Evolutionary conservation across 2,113 vertebrate species (phyloP).

Genomic region (Eretmochelys imbricata): DNA sequence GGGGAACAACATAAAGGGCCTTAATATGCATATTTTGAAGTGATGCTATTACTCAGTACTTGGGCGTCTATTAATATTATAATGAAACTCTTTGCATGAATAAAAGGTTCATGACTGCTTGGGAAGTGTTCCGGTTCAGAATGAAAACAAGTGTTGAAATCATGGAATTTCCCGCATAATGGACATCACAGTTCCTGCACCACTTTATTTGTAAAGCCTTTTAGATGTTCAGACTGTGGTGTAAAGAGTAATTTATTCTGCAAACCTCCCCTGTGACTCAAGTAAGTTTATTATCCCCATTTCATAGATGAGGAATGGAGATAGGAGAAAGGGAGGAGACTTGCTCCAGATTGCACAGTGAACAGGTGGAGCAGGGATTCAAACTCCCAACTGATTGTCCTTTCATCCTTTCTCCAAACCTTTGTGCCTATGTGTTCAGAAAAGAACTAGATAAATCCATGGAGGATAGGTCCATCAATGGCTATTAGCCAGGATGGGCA

Average conservation of each 20-base stretch:
- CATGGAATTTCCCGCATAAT: fast-evolving
- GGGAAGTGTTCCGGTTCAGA: background rate
- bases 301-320: background rate
- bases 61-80: background rate
- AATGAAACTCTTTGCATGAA: background rate
- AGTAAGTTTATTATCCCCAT: fast-evolving
- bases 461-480: too few relatives aligned
- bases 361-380: background rate
- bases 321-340: background rate
- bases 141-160: background rate
- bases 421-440: background rate
- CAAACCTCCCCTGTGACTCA: background rate
- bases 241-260: background rate
- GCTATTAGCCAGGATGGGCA: too few relatives aligned
- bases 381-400: background rate
- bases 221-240: background rate
- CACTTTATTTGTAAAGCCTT: background rate
- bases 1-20: background rate
- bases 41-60: background rate
- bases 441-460: too few relatives aligned
- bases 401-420: background rate
- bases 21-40: background rate
- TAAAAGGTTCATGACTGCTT: background rate
- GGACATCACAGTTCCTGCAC: background rate
- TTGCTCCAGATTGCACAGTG: background rate